Conservation (phyloP, 2,888 invertebrate species). For the Meteorus colon region DNA sequence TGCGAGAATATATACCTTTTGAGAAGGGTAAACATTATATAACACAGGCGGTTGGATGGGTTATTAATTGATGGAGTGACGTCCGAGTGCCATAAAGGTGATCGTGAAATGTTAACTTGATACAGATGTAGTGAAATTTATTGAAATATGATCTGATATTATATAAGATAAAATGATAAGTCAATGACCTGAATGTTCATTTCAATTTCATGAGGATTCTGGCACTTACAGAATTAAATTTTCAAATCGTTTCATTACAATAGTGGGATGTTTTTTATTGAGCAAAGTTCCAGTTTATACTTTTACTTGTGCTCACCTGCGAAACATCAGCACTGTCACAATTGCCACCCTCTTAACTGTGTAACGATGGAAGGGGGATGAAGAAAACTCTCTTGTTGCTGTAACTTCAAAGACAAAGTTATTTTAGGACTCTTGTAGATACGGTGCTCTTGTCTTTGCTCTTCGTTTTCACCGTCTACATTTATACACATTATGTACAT, state of each 20-base stretch:
- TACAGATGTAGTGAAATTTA: neutral
- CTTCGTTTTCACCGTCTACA: neutral
- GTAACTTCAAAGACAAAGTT: slow-evolving; percentile 48
- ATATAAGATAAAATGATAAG: slow-evolving; percentile 17
- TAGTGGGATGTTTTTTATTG: neutral
- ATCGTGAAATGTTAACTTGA: slow-evolving; percentile 44
- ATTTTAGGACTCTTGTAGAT: slow-evolving; percentile 46
- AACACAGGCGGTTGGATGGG: slow-evolving; percentile 48
- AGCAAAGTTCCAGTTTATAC: neutral
- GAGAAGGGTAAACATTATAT: slow-evolving; percentile 23
- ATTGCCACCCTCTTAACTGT: slow-evolving; percentile 2
- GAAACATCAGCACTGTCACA: neutral
- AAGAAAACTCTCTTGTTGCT: slow-evolving; percentile 27
- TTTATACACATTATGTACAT: neutral
- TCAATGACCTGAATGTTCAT: slow-evolving; percentile 29
- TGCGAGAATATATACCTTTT: neutral
- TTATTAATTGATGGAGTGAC: slow-evolving; percentile 56
- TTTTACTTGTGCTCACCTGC: neutral
- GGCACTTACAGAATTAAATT: neutral
- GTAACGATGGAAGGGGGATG: slow-evolving; percentile 8
- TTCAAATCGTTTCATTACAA: neutral
- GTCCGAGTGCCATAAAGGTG: slow-evolving; percentile 49
- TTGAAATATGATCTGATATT: neutral
- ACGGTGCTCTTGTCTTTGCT: neutral
- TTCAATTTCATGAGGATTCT: too few species aligned